A percentile compares a stretch with the other conserved stretches of the same genome.
These are phyloP conservation scores for Drosophila pallidifrons DNA, from an alignment of 1,140 invertebrate genomes.

Conservation along the genomic window DNA sequence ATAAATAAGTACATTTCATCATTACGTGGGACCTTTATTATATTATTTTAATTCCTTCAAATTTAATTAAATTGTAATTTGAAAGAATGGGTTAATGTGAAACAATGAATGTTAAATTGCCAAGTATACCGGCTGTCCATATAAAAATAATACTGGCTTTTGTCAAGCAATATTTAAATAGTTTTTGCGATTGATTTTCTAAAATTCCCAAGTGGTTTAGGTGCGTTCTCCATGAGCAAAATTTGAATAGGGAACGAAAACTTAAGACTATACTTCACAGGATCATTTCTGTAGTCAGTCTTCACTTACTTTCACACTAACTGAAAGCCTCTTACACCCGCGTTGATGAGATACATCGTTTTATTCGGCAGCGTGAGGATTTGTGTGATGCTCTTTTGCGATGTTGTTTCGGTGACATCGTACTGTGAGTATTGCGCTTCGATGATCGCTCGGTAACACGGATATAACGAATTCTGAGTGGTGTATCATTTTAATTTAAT, in stretches of 20 bases:
- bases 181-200: background rate
- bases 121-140: too few relatives aligned
- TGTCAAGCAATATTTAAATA: background rate
- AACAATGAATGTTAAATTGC: too few relatives aligned
- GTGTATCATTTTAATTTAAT: background rate
- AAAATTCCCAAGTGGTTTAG: background rate
- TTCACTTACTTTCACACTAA: conserved; percentile 3
- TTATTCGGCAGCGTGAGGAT: conserved; percentile 3
- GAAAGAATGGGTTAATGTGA: too few relatives aligned
- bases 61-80: too few relatives aligned
- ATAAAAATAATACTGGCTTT: background rate
- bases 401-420: background rate
- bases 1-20: too few relatives aligned
- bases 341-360: background rate
- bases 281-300: conserved; percentile 3
- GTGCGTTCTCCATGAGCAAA: background rate
- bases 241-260: background rate
- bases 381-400: background rate
- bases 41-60: too few relatives aligned
- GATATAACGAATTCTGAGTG: background rate
- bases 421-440: background rate
- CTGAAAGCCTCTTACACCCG: background rate
- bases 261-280: conserved; percentile 1
- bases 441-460: conserved; percentile 4
- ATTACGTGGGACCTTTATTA: too few relatives aligned